Percentiles rank a stretch among this genome's conserved stretches.
phyloP scores from a whole-genome alignment of 1,140 invertebrate genomes.

The Agrilus planipennis region DNA sequence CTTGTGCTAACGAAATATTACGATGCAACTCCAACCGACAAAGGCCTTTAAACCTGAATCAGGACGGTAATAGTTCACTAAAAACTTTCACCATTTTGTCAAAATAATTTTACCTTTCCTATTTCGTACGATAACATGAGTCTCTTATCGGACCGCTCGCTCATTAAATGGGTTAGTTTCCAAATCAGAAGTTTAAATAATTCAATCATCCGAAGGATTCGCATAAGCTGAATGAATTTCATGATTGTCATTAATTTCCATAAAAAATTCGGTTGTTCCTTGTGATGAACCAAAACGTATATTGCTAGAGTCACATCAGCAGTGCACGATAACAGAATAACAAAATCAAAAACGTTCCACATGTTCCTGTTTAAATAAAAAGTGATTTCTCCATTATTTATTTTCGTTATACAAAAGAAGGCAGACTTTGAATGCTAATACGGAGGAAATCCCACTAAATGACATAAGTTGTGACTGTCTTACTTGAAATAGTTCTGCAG shows the following conservation, averaged over 20 bases:
- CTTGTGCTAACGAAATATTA: too few relatives aligned
- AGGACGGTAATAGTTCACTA: not conserved
- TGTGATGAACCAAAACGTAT: not conserved
- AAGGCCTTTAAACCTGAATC: too few relatives aligned
- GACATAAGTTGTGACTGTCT: not conserved
- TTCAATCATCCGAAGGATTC: constrained; percentile 1
- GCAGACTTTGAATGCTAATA: not conserved
- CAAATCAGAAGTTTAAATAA: constrained; percentile 9
- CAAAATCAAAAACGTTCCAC: constrained; percentile 16
- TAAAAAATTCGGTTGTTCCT: not conserved
- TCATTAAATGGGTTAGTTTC: constrained; percentile 20
- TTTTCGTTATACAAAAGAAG: too few relatives aligned
- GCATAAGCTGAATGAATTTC: not conserved
- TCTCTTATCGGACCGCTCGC: constrained; percentile 24
- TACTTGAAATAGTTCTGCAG: not conserved
- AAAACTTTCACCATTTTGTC: not conserved
- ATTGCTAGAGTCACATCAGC: not conserved
- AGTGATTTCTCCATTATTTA: too few relatives aligned
- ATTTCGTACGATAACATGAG: constrained; percentile 34
- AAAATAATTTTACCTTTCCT: constrained; percentile 15
- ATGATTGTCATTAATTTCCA: not conserved
- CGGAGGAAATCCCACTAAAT: not conserved
- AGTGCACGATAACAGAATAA: constrained; percentile 5
- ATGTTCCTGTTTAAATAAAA: too few relatives aligned
- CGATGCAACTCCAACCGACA: too few relatives aligned